A percentile compares a stretch with the other conserved stretches of the same genome.
phyloP scores from a whole-genome alignment of 92 coral and sea anemone species.

The Phenganax marumi region DNA sequence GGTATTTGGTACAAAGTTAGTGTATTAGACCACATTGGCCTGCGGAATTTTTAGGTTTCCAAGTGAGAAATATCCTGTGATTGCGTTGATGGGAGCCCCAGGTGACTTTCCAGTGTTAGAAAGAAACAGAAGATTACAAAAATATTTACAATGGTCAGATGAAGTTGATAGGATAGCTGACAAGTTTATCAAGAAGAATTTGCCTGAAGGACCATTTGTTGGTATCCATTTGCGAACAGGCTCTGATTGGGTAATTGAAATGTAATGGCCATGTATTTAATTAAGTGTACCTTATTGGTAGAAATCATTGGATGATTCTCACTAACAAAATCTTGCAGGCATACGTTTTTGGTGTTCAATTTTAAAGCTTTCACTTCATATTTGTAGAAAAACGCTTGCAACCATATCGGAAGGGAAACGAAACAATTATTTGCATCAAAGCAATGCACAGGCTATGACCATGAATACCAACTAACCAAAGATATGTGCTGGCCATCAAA shows the following conservation, averaged over 20 bases:
- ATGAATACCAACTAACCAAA: conserved; percentile 66
- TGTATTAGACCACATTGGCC: not conserved
- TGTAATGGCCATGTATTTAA: not conserved
- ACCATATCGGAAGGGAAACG: conserved; percentile 70
- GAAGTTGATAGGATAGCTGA: conserved; percentile 70
- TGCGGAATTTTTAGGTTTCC: conserved; percentile 60
- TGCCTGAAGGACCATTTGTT: conserved; percentile 84
- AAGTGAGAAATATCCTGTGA: conserved; percentile 68
- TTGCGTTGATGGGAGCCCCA: conserved; percentile 95
- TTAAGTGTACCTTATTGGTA: no score
- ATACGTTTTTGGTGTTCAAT: no score
- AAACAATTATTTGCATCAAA: conserved; percentile 74
- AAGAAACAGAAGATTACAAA: conserved; percentile 73
- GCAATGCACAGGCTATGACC: conserved; percentile 73
- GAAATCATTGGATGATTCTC: not conserved
- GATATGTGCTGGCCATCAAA: conserved; percentile 86
- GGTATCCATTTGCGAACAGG: conserved; percentile 97
- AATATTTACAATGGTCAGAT: conserved; percentile 80
- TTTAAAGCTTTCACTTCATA: not conserved
- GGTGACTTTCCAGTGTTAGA: conserved; percentile 82
- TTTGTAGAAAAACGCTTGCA: conserved; percentile 77
- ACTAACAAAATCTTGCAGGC: not conserved
- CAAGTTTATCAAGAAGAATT: conserved; percentile 57
- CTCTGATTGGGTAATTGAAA: conserved; percentile 72
- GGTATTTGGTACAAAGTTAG: not conserved